Percentiles rank a stretch among this genome's conserved stretches.
Conservation (phyloP, 2,888 invertebrate species). For the Cephus pulcher region DNA sequence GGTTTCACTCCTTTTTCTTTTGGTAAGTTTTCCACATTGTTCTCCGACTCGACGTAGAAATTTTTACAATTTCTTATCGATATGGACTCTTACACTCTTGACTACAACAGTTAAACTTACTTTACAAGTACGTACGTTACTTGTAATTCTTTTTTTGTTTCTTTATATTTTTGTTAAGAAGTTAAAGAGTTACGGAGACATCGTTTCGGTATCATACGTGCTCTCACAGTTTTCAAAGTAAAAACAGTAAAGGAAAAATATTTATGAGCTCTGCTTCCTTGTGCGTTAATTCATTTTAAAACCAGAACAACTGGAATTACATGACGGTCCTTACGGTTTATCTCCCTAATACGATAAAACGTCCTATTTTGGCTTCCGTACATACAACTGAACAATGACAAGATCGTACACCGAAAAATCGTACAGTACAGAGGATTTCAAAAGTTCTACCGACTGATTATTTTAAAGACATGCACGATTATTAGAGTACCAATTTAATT, state of each 20-base stretch:
- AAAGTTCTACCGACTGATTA: not conserved
- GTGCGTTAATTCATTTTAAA: not conserved
- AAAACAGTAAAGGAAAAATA: not conserved
- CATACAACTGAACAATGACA: not conserved
- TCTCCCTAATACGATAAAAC: not conserved
- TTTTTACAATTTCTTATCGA: not conserved
- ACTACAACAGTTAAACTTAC: not conserved
- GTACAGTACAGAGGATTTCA: not conserved
- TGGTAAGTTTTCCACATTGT: not conserved
- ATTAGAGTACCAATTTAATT: not conserved
- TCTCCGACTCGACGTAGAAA: not conserved
- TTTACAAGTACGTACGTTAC: not conserved
- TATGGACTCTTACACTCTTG: not conserved
- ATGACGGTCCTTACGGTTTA: not conserved
- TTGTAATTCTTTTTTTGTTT: not conserved
- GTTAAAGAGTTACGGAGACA: not conserved
- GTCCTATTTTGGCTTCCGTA: not conserved
- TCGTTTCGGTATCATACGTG: not conserved
- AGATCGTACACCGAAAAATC: not conserved
- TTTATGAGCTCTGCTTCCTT: not conserved
- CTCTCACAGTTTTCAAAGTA: not conserved
- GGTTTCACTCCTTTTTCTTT: not conserved
- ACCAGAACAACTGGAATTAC: not conserved
- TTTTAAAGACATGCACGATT: not conserved
- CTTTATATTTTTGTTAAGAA: not conserved